Evolutionary conservation across 2,888 invertebrate species (phyloP).

Genomic region (Nycteola revayana): DNA sequence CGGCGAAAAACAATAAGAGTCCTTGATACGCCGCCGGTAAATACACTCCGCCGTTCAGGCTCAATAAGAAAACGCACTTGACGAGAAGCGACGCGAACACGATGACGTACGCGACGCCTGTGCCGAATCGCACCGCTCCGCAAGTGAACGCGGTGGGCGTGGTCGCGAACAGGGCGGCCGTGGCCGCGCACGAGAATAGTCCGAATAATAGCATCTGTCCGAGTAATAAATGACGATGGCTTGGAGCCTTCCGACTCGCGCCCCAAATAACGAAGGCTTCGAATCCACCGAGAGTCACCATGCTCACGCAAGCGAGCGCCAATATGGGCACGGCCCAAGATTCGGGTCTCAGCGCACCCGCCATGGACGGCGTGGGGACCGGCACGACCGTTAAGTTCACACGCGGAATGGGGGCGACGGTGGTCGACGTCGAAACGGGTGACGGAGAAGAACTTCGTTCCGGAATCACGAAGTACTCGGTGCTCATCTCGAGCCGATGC

Average conservation of each 20-base stretch:
- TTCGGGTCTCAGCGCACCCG: slow-evolving; percentile 84
- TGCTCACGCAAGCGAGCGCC: slow-evolving; percentile 90
- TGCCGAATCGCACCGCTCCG: slow-evolving; percentile 90
- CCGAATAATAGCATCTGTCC: slow-evolving; percentile 94
- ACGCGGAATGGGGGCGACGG: slow-evolving; percentile 42
- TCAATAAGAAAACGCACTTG: slow-evolving; percentile 96
- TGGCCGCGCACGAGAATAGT: slow-evolving; percentile 89
- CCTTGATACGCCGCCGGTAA: slow-evolving; percentile 96
- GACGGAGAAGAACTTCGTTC: slow-evolving; percentile 63
- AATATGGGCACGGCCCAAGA: slow-evolving; percentile 96
- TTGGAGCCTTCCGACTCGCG: slow-evolving; percentile 90
- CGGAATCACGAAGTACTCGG: slow-evolving; percentile 91
- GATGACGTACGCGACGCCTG: slow-evolving; percentile 91
- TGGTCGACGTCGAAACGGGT: slow-evolving; percentile 51
- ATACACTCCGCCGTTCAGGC: slow-evolving; percentile 95
- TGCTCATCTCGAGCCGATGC: slow-evolving; percentile 89
- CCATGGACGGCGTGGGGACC: slow-evolving; percentile 40
- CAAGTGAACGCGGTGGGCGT: slow-evolving; percentile 91
- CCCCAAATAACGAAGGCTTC: slow-evolving; percentile 94
- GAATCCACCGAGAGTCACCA: slow-evolving; percentile 92
- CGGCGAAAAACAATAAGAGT: slow-evolving; percentile 93
- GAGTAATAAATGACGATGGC: slow-evolving; percentile 91
- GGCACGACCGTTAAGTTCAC: slow-evolving; percentile 50
- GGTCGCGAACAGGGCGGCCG: slow-evolving; percentile 89
- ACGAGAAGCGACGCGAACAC: slow-evolving; percentile 96